Evolutionary conservation across 2,113 vertebrate genomes (phyloP), one percentile per base, ranked within the genome.

Genomic region (Megaptera novaeangliae): DNA sequence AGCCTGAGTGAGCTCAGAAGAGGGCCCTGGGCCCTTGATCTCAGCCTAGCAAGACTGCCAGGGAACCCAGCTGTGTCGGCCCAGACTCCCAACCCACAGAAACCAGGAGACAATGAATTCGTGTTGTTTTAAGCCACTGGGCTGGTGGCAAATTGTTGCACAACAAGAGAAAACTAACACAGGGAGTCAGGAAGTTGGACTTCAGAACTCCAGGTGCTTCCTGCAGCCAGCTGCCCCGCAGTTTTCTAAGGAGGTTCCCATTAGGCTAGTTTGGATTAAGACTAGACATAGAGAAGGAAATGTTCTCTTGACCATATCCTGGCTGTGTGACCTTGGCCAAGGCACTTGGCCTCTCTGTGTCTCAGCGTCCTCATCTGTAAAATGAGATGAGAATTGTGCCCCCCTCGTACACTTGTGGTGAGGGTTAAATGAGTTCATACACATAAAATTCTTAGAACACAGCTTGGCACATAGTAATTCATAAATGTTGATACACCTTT

Each of bases 181-280:
- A 4, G 25, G 13, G 46, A 15, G 63, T 8, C 46, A 41, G 75
- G 63, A 91, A 39, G 46, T 34, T 0, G 8, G 63, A 55, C 46
- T 57, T 68, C 27, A 5, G 61, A 34, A 68, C 11, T 4, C 27
- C 41, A 34, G 75, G 36, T 12, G 27, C 49, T 57, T 9, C 27
- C 44, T 68, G 17, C 44, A 1, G 46, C 27, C 5, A 6, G 17
- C 27, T n/a, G 0, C 20, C 68, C n/a, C n/a, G 3, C 55, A 4
- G 46, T 41, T 68, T 12, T 6, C 88, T 8, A 23, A 41, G 44
- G 39, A 55, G 74, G 2, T 21, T 9, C n/a, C 10, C 8, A 4
- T 21, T 34, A 20, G 59, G 18, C 61, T 8, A 21, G 11, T 12
- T 29, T 27, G 46, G 10, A 14, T 69, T 17, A 55, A 55, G n/a